Evolutionary conservation across 2,113 vertebrate genomes (phyloP), one percentile per base, ranked within the genome.

Genomic region (Noturus placidus): DNA sequence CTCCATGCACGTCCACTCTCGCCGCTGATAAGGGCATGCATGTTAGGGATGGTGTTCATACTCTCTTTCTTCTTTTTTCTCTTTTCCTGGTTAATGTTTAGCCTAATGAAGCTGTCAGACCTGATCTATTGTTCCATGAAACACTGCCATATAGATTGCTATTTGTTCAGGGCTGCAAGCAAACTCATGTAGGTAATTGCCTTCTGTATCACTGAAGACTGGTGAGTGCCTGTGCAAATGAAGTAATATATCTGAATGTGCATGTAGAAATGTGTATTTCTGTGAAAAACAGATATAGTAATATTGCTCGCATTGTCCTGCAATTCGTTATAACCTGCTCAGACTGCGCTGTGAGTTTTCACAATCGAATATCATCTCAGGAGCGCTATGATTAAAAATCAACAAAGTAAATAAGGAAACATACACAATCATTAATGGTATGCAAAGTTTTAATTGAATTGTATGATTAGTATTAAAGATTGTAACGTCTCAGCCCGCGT

Each of bases 41-140:
- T 57, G 77, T 56, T 72, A 69, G 63, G n/a, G 52, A 82, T 56
- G 30, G 30, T 46, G 17, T 65, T 50, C 52, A n/a, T 59, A 57
- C 63, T 72, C 33, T 87, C 54, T 87, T 56, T 22, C 5, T n/a
- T 35, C 72, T 69, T 80, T 82, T 72, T n/a, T 67, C 30, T 83
- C 83, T 82, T 35, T 57, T 82, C 25, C 77, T 80, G 78, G 7
- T 74, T 91, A 85, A 91, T 90, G 86, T 91, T 65, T 83, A 74
- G 65, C 70, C 89, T 91, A 94, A 94, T 93, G 89, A 92, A 93
- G 89, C 86, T 93, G 93, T 92, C 91, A 91, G 90, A 82, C 79
- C 87, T 90, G 90, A 92, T 93, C 86, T 90, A 89, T 92, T 72
- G 79, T 35, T 78, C 74, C 74, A 78, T 79, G 61, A 82, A 54